Evolutionary conservation across 2,888 invertebrate genomes (phyloP), one percentile per base, ranked within the genome.

Genomic region (Geophilus truncorum): DNA sequence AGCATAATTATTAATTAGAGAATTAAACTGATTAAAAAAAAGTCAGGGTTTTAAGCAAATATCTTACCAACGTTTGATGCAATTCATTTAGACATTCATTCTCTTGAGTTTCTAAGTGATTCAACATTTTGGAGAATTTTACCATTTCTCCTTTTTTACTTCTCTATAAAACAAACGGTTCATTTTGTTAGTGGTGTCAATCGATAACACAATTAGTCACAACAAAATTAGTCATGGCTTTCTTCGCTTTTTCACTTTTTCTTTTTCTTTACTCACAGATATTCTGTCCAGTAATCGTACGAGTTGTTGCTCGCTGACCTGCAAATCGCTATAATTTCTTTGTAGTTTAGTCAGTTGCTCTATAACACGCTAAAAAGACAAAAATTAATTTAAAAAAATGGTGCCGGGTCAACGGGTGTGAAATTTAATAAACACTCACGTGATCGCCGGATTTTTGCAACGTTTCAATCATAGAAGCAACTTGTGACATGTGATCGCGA

Each of bases 401-500:
- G n/a, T n/a, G n/a, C n/a, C n/a, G n/a, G n/a, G n/a, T n/a, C n/a
- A n/a, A n/a, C n/a, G n/a, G n/a, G n/a, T 0, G 28, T 28, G 18
- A 70, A 23, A 70, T 70, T 6, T n/a, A n/a, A n/a, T 18, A 62
- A 70, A 79, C 28, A 21, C 34, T 45, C 79, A 82, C 81, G 32
- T 45, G 81, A 57, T 81, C 81, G 6, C 81, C 45, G 6, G 36
- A 45, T 30, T 81, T 81, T 77, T 82, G 70, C 62, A 82, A 45
- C 10, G 75, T 34, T 75, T 78, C 81, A 21, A 82, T 81, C 62
- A 78, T 79, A 9, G 40, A 25, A 4, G 81, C 78, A 4, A 82
- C 75, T 36, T 81, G 82, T 28, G 77, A 80, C 9, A 87, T 92
- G 85, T 92, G 93, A 85, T 93, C 93, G 78, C 92, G 88, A 83